These are phyloP conservation scores for Tenebrosternarchus preto DNA, from an alignment of 2,113 vertebrate species.

Conservation along the genomic window DNA sequence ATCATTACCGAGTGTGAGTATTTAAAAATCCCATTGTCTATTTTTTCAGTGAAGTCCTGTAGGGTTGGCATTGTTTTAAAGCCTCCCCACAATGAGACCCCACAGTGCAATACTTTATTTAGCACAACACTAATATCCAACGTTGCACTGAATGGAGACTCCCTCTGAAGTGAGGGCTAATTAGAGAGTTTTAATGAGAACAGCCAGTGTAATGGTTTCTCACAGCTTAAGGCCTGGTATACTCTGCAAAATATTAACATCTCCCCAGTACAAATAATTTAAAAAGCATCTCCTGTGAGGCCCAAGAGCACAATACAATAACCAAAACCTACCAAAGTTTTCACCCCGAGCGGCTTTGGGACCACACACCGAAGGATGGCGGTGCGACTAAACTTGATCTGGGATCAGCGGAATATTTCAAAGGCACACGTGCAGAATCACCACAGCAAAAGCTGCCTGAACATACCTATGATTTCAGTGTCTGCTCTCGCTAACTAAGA, in stretches of 20 bases:
- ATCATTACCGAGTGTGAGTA: no score
- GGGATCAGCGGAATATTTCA: neutral
- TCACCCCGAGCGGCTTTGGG: neutral
- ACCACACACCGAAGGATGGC: conserved; percentile 6
- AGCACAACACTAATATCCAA: conserved; percentile 63
- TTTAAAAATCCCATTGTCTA: no score
- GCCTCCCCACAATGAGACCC: no score
- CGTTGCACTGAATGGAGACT: conserved; percentile 63
- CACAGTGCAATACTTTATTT: conserved; percentile 63
- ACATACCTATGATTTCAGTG: no score
- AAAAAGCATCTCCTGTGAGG: conserved; percentile 80
- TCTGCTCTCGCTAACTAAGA: neutral
- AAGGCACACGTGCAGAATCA: neutral
- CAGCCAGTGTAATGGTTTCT: conserved; percentile 83
- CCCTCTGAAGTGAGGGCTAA: conserved; percentile 79
- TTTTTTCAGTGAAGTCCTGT: no score
- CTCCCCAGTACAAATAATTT: conserved; percentile 80
- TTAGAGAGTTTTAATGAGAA: conserved; percentile 87
- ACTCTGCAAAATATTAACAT: conserved; percentile 92
- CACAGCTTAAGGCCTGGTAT: conserved; percentile 86
- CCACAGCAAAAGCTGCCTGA: no score
- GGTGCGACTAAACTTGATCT: conserved; percentile 32
- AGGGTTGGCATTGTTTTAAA: no score
- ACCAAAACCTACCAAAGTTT: conserved; percentile 19
- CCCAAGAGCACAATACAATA: conserved; percentile 47